Evolutionary conservation across 2,888 invertebrate genomes (phyloP).

Genomic region (Elegia similella): DNA sequence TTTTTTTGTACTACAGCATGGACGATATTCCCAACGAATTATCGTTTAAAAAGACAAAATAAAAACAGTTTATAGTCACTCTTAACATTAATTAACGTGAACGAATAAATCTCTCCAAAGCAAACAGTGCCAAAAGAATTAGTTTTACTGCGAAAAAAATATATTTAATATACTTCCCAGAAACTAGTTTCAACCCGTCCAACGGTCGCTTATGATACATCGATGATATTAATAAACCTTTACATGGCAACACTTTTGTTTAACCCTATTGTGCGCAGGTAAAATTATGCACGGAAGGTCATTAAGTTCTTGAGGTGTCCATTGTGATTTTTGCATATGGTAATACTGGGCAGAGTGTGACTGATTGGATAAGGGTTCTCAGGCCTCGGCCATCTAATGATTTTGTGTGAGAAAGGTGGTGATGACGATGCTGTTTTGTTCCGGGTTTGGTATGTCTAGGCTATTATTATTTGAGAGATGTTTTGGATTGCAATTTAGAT

Average conservation of each 20-base stretch:
- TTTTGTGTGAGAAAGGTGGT: conserved; percentile 42
- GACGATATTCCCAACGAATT: neutral
- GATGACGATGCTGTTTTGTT: conserved; percentile 4
- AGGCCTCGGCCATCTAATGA: conserved; percentile 58
- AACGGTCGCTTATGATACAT: conserved; percentile 68
- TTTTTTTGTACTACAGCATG: too few relatives aligned
- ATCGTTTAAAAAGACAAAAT: conserved; percentile 22
- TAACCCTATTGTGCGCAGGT: conserved; percentile 63
- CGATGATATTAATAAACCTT: conserved; percentile 71
- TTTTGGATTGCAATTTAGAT: too few relatives aligned
- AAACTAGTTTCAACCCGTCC: conserved; percentile 55
- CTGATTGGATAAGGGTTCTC: conserved; percentile 67
- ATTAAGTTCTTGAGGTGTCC: conserved; percentile 66
- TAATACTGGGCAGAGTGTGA: conserved; percentile 66
- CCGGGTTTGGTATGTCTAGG: conserved; percentile 2
- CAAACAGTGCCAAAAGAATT: conserved; percentile 29
- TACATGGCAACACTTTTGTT: conserved; percentile 65
- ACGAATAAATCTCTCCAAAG: conserved; percentile 46
- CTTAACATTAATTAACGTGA: conserved; percentile 38
- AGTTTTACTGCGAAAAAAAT: conserved; percentile 34
- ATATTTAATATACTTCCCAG: conserved; percentile 41
- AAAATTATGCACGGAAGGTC: conserved; percentile 67
- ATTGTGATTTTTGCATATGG: conserved; percentile 75
- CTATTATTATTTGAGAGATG: neutral
- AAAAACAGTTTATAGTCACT: conserved; percentile 5